Conservation (phyloP, 2,113 vertebrate species). For the Leptocoma aspasia region DNA sequence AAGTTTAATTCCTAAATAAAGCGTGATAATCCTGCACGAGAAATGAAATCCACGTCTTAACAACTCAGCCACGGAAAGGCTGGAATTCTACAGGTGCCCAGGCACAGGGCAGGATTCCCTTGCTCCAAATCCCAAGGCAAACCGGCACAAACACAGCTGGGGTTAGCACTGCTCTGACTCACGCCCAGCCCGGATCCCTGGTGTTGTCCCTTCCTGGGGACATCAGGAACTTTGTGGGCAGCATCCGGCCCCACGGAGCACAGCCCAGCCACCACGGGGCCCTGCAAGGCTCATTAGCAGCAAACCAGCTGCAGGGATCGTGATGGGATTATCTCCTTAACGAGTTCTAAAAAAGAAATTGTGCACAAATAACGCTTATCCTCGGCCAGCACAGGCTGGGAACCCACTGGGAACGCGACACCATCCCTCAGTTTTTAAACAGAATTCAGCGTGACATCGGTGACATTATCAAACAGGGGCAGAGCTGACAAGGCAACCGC, state of each 20-base stretch:
- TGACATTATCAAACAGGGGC: rapidly evolving
- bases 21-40: rapidly evolving
- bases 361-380: neutral
- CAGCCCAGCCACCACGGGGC: neutral
- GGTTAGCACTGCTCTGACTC: neutral
- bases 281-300: neutral
- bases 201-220: neutral
- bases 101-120: neutral
- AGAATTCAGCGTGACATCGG: rapidly evolving
- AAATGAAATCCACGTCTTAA: rapidly evolving
- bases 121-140: rapidly evolving
- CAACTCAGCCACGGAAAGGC: neutral
- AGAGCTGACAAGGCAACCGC: neutral
- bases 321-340: neutral
- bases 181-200: neutral
- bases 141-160: neutral
- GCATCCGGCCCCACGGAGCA: neutral
- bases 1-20: neutral
- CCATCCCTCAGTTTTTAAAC: rapidly evolving
- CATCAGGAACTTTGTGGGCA: neutral
- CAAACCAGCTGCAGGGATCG: neutral
- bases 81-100: neutral
- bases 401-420: rapidly evolving
- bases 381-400: rapidly evolving
- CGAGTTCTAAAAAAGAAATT: neutral